Evolutionary conservation across 2,888 invertebrate species (phyloP), one percentile per base, ranked within the genome.

Genomic region (Amblyjoppa fuscipennis): DNA sequence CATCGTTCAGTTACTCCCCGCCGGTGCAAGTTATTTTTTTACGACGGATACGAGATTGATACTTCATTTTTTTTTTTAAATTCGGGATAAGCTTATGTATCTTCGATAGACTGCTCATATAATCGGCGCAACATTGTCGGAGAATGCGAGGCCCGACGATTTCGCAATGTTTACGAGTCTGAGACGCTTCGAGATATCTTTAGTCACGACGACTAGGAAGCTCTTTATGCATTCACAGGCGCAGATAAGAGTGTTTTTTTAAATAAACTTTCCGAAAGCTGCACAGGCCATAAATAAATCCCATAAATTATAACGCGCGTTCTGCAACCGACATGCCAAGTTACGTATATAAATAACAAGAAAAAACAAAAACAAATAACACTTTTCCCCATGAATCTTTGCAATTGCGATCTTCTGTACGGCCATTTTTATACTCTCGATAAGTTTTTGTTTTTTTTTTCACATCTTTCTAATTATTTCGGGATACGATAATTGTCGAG

Each of bases 391-490:
- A 28, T 1, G 28, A 59, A 25, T 59, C 59, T 25, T 9, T 28
- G 59, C 59, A 28, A 59, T 59, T 28, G 11, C 59, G 59, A 45
- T 34, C 51, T 56, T 28, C 28, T 41, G 69, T 16, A 45, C 68
- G 56, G 28, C n/a, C 68, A n/a, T 79, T 70, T 69, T 74, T 25
- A 61, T 61, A 61, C 28, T 25, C 41, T 45, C 41, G 38, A 70
- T 64, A 31, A 34, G 28, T 68, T 31, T 34, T 53, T 6, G 34
- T 34, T 34, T 34, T 5, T 20, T 79, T 45, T 20, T 75, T 59
- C 38, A 79, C 64, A 51, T 51, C 6, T 45, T 69, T 61, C 45
- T 61, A 45, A 49, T 49, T 11, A 69, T 68, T 75, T 70, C 82
- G 70, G 16, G 69, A 51, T 16, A 38, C 20, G 20, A 49, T 31